Evolutionary conservation across 2,113 vertebrate genomes (phyloP).

Genomic region (Stegostoma tigrinum): DNA sequence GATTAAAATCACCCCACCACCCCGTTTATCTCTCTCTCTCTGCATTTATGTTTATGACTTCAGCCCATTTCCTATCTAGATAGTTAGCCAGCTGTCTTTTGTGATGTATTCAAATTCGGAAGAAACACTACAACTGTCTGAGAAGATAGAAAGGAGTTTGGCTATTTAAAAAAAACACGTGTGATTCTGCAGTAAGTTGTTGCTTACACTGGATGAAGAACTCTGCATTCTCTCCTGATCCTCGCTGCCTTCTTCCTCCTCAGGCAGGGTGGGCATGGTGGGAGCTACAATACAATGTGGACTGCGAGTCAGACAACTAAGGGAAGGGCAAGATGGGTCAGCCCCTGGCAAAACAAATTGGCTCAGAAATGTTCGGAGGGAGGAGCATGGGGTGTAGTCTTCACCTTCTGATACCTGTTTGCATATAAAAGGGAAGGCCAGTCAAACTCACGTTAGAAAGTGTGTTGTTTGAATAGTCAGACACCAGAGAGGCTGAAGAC

Average conservation of each 20-base stretch:
- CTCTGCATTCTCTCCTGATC: conserved; percentile 59
- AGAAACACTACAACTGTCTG: background rate
- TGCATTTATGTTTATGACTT: background rate
- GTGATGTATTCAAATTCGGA: background rate
- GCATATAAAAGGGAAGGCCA: background rate
- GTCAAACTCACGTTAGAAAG: conserved; percentile 31
- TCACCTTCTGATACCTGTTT: background rate
- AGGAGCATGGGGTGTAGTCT: background rate
- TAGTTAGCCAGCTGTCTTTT: background rate
- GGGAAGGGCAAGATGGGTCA: conserved; percentile 40
- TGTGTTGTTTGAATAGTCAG: conserved; percentile 35
- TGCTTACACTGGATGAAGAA: conserved; percentile 59
- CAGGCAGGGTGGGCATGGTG: conserved; percentile 82
- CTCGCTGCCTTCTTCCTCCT: conserved; percentile 78
- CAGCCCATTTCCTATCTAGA: background rate
- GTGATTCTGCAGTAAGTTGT: background rate
- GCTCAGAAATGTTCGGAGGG: background rate
- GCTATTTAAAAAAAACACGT: background rate
- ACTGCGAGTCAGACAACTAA: conserved; percentile 48
- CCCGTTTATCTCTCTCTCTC: background rate
- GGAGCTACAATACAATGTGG: conserved; percentile 49
- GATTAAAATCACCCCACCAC: background rate
- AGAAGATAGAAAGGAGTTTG: no score
- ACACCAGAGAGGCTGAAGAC: background rate
- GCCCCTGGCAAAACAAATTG: background rate